phyloP scores from a whole-genome alignment of 2,888 invertebrate genomes.

The Ctena decussata region DNA sequence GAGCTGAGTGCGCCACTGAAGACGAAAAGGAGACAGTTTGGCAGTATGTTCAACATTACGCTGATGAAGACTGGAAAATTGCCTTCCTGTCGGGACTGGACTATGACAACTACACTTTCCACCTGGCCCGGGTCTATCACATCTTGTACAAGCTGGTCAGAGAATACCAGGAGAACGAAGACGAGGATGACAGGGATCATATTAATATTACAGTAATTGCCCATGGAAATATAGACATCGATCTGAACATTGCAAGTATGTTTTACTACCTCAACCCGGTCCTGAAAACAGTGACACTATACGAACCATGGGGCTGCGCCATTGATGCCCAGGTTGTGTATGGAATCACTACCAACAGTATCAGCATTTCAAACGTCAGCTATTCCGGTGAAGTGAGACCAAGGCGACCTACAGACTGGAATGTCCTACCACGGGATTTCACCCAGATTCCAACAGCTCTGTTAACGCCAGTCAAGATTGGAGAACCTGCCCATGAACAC shows the following conservation, averaged over 20 bases:
- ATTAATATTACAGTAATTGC: background rate
- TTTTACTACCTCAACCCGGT: background rate
- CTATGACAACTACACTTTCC: background rate
- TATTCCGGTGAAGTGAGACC: background rate
- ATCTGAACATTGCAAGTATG: background rate
- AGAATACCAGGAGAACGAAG: background rate
- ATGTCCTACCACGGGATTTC: background rate
- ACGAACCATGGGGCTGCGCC: slow-evolving; percentile 15
- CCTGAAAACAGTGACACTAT: background rate
- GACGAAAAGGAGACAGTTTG: background rate
- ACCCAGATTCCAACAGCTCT: background rate
- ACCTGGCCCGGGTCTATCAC: background rate
- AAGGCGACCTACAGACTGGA: background rate
- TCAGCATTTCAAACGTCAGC: background rate
- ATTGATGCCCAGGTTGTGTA: background rate
- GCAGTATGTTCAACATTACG: background rate
- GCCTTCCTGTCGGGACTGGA: background rate
- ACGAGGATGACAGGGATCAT: background rate
- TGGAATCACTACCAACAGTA: background rate
- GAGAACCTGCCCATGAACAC: background rate
- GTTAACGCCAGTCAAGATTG: background rate
- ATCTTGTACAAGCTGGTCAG: background rate
- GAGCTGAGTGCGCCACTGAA: background rate
- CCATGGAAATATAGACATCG: background rate
- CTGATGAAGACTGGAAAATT: background rate